phyloP scores from a whole-genome alignment of 2,113 vertebrate genomes.

The Meriones unguiculatus region DNA sequence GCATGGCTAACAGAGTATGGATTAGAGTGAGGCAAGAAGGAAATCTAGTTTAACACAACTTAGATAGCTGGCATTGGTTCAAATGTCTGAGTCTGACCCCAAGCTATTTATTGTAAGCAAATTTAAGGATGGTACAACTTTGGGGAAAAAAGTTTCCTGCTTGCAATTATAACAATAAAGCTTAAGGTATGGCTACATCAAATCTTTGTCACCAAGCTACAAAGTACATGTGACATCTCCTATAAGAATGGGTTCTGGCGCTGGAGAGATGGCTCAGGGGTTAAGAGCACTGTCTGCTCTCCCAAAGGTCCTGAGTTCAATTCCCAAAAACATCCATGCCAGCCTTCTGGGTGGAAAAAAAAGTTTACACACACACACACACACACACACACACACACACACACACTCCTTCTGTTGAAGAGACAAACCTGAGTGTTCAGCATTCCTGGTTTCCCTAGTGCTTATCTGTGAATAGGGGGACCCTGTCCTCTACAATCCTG shows the following conservation, averaged over 20 bases:
- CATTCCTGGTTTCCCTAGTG: not conserved
- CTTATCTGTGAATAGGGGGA: not conserved
- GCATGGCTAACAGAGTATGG: no score
- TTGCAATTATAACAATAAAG: not conserved
- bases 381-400: no score
- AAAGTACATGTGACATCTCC: not conserved
- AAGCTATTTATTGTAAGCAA: not conserved
- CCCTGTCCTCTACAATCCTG: not conserved
- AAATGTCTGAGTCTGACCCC: not conserved
- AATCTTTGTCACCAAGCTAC: not conserved
- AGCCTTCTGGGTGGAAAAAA: no score
- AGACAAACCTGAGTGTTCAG: not conserved
- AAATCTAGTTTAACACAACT: not conserved
- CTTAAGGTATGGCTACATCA: not conserved
- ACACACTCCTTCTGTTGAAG: not conserved
- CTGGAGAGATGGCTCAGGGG: no score
- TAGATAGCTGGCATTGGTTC: not conserved
- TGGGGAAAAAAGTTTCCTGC: not conserved
- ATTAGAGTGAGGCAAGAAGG: not conserved
- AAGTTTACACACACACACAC: no score
- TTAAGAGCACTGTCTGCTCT: no score
- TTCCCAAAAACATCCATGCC: no score
- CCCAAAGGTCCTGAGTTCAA: no score
- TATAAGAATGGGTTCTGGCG: not conserved
- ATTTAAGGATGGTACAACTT: not conserved